phyloP scores from a whole-genome alignment of 2,888 invertebrate species.

The Teleogryllus oceanicus region DNA sequence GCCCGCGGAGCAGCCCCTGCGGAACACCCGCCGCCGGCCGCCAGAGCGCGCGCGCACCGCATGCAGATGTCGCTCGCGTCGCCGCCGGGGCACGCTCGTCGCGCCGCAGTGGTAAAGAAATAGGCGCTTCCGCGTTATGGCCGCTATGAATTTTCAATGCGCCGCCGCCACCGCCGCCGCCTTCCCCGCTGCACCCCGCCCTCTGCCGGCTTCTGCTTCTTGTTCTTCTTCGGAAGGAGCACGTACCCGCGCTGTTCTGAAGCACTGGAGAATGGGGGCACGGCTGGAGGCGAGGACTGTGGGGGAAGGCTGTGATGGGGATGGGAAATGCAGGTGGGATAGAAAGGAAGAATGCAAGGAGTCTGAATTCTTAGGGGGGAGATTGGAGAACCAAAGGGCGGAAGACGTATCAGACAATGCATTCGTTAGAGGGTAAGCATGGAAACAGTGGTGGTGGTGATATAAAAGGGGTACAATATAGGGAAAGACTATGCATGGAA shows the following conservation, averaged over 20 bases:
- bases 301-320: neutral
- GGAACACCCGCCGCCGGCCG: neutral
- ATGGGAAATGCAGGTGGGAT: neutral
- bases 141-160: slow-evolving; percentile 21
- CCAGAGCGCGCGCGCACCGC: neutral
- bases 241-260: too few species aligned
- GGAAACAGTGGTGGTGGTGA: too few species aligned
- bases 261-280: neutral
- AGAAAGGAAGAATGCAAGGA: neutral
- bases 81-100: neutral
- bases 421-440: too few species aligned
- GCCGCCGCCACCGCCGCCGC: neutral
- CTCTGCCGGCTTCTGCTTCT: too few species aligned
- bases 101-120: neutral
- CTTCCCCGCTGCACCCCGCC: too few species aligned
- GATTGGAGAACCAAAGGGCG: too few species aligned
- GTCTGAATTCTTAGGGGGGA: too few species aligned
- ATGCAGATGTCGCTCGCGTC: slow-evolving; percentile 1
- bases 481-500: too few species aligned
- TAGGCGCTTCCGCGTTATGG: slow-evolving; percentile 21
- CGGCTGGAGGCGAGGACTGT: neutral
- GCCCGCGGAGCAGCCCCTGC: neutral
- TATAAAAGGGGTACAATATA: too few species aligned
- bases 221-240: neutral
- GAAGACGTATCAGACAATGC: too few species aligned